phyloP scores from a whole-genome alignment of 2,113 vertebrate species.

The Campylomormyrus numenius region DNA sequence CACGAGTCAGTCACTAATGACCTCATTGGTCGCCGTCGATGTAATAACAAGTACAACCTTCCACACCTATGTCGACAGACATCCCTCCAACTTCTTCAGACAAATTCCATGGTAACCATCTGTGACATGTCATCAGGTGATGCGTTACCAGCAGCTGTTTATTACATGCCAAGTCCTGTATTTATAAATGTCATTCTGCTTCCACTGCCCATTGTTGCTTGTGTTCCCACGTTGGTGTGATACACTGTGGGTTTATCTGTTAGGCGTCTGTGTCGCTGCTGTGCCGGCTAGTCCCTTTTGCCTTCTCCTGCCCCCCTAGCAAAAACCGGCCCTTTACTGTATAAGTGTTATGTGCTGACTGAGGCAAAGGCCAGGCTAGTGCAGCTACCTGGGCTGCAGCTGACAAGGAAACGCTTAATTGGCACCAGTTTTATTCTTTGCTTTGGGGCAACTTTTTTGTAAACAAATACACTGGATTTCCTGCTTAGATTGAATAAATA shows the following conservation, averaged over 20 bases:
- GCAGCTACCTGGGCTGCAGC: slow-evolving; percentile 29
- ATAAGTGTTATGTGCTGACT: slow-evolving; percentile 11
- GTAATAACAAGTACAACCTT: slow-evolving; percentile 32
- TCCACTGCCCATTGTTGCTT: slow-evolving; percentile 25
- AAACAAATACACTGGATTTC: slow-evolving; percentile 19
- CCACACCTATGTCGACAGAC: slow-evolving; percentile 28
- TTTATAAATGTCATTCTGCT: slow-evolving; percentile 17
- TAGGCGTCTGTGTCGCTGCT: slow-evolving; percentile 20
- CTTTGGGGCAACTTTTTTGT: slow-evolving; percentile 6
- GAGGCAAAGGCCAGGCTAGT: slow-evolving; percentile 6
- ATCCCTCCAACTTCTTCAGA: slow-evolving; percentile 31
- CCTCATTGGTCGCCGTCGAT: slow-evolving; percentile 37
- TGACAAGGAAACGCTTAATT: slow-evolving; percentile 32
- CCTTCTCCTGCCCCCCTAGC: not conserved
- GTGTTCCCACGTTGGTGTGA: slow-evolving; percentile 16
- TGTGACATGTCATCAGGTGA: not conserved
- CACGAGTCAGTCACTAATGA: slow-evolving; percentile 40
- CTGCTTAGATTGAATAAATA: slow-evolving; percentile 6
- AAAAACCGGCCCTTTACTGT: not conserved
- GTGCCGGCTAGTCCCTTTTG: slow-evolving; percentile 25
- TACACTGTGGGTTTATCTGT: slow-evolving; percentile 20
- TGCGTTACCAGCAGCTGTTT: slow-evolving; percentile 7
- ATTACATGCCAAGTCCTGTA: slow-evolving; percentile 18
- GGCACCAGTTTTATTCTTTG: slow-evolving; percentile 14
- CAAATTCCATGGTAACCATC: slow-evolving; percentile 21